Base-by-base conservation (phyloP, 2,797 vertebrate genomes). In the Potorous gilbertii region DNA sequence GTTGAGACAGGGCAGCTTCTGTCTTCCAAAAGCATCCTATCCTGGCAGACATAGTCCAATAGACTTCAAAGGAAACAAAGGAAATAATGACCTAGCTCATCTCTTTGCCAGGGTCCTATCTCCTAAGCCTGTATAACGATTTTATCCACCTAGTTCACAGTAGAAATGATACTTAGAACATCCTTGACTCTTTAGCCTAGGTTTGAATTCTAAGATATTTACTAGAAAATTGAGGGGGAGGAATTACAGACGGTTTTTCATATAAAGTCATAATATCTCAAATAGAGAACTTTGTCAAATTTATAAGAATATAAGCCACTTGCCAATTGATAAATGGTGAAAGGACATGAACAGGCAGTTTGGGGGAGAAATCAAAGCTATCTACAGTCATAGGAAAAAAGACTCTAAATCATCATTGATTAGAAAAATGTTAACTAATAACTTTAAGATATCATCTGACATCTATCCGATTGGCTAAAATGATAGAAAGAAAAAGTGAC, bases 21-120 rank as follows among this genome's bases (percentile, higher is more conserved):
- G 21, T 91, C 55, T 95, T 93, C 40, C 10, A 94, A 93, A 90
- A 62, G 74, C 28, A 52, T 95, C 93, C 29, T n/a, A 55, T 55
- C 92, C 50, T 55, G n/a, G 91, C n/a, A 74, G 3, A 11, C 8
- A 93, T 56, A 16, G 54, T 94, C 62, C 93, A 90, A 92, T 14
- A 46, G 0, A 5, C 29, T 91, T 91, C 27, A 92, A 10, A 34
- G 10, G 56, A 90, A 81, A 18, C n/a, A 62, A 81, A 90, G 59
- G 27, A 92, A 93, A 94, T 31, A 59, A 74, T 3, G 90, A 18
- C 40, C 54, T 93, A 66, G 40, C 9, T n/a, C 46, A 55, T 94
- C 54, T 90, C 12, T 92, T 96, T 91, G 59, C 90, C 90, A 29
- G 54, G 81, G 3, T 54, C 93, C 54, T 27, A 97, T 94, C 90